phyloP scores from a whole-genome alignment of 2,797 vertebrate genomes.

The Oreortyx pictus region DNA sequence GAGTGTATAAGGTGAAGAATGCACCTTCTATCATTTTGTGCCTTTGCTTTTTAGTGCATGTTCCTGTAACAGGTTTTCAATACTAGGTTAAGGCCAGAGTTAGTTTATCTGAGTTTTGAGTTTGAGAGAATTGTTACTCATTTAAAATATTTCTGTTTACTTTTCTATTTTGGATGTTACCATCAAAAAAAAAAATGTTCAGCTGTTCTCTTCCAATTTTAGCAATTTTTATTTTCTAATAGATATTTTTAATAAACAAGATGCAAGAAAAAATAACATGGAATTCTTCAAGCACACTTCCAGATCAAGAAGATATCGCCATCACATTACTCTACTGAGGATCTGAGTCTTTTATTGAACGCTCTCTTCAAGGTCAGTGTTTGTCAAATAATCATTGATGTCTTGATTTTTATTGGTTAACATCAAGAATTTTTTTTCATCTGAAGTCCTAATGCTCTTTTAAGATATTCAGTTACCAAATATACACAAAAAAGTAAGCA shows the following conservation, averaged over 20 bases:
- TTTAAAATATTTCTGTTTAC: neutral
- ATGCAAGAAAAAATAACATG: neutral
- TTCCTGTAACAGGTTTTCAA: neutral
- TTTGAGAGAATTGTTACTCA: neutral
- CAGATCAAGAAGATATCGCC: neutral
- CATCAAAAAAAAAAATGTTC: neutral
- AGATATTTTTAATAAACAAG: neutral
- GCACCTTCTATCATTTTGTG: neutral
- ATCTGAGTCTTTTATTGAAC: neutral
- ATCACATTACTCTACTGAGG: neutral
- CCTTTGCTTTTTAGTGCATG: neutral
- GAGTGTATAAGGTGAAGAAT: neutral
- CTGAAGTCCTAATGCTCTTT: neutral
- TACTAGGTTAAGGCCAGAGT: neutral
- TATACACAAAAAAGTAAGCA: neutral
- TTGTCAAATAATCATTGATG: neutral
- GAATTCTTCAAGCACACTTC: neutral
- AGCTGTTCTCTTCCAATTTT: neutral
- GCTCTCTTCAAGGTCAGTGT: neutral
- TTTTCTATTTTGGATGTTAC: neutral
- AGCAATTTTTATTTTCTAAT: neutral
- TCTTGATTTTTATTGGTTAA: neutral
- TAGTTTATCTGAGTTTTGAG: neutral
- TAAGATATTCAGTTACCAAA: neutral
- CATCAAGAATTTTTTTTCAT: neutral